phyloP scores from a whole-genome alignment of 2,797 vertebrate species.

The Melanotaenia trifasciata region DNA sequence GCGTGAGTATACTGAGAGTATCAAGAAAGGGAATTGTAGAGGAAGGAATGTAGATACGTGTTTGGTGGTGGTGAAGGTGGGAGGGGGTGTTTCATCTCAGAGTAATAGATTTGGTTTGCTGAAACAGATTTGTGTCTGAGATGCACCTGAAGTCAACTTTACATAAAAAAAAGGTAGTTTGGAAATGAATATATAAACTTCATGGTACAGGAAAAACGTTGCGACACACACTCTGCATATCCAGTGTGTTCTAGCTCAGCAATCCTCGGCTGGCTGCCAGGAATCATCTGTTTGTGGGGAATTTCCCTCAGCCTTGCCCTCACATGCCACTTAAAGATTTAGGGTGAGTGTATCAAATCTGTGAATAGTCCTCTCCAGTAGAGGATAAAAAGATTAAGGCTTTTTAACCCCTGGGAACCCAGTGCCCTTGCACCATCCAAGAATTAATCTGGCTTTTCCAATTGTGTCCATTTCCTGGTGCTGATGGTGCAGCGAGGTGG shows the following conservation, averaged over 20 bases:
- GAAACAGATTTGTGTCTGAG: conserved; percentile 4
- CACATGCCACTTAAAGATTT: conserved; percentile 76
- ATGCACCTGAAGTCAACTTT: conserved; percentile 1
- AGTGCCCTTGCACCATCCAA: conserved; percentile 62
- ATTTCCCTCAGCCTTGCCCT: conserved; percentile 52
- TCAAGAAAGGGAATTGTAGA: conserved; percentile 46
- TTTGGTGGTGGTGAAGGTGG: not conserved
- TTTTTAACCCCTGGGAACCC: conserved; percentile 77
- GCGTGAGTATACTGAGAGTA: conserved; percentile 55
- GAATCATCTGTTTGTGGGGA: conserved; percentile 59
- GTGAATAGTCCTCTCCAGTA: conserved; percentile 75
- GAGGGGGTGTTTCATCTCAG: not conserved
- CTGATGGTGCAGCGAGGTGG: conserved; percentile 45
- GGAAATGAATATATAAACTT: conserved; percentile 7
- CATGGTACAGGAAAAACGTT: not conserved
- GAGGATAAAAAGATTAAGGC: conserved; percentile 84
- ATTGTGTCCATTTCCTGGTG: conserved; percentile 61
- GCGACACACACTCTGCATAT: conserved; percentile 24
- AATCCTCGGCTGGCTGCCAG: conserved; percentile 44
- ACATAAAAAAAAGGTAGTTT: conserved; percentile 14
- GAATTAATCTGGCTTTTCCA: conserved; percentile 68
- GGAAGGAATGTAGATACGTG: conserved; percentile 43
- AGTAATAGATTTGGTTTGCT: conserved; percentile 16
- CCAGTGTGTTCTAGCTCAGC: conserved; percentile 28
- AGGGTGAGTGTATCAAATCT: conserved; percentile 79